Evolutionary conservation across 2,888 invertebrate genomes (phyloP).

Genomic region (Leptinotarsa haldemani): DNA sequence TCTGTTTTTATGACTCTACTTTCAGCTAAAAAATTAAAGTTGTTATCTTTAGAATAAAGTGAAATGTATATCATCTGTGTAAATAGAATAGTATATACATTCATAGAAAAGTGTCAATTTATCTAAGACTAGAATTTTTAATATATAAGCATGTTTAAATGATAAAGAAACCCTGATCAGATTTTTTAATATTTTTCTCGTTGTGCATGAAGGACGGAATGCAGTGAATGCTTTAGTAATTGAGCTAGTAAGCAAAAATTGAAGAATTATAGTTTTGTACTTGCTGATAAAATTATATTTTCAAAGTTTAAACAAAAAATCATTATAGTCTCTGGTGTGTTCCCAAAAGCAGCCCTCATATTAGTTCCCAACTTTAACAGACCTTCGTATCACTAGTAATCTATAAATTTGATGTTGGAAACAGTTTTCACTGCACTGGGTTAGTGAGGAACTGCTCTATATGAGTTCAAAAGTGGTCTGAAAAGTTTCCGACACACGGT

Average conservation of each 20-base stretch:
- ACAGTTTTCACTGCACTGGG: too few species aligned
- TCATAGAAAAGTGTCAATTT: conserved; percentile 46
- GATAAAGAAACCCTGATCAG: not conserved
- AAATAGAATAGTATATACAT: conserved; percentile 34
- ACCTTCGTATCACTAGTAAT: too few species aligned
- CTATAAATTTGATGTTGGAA: too few species aligned
- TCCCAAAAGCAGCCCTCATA: not conserved
- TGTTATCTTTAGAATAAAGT: not conserved
- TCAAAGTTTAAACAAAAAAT: not conserved
- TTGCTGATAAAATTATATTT: not conserved
- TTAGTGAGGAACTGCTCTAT: too few species aligned
- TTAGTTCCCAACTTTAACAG: too few species aligned
- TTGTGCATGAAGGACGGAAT: not conserved
- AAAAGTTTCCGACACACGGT: too few species aligned
- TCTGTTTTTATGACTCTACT: not conserved
- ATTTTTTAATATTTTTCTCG: conserved; percentile 15
- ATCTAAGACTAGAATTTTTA: conserved; percentile 45
- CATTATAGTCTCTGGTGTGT: not conserved
- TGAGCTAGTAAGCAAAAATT: not conserved
- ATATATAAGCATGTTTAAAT: conserved; percentile 15
- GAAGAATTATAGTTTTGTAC: not conserved
- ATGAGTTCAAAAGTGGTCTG: too few species aligned
- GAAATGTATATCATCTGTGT: not conserved
- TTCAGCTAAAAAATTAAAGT: not conserved
- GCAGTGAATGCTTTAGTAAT: not conserved